Evolutionary conservation across 2,888 invertebrate species (phyloP), one percentile per base, ranked within the genome.

Genomic region (Megamerina dolium): DNA sequence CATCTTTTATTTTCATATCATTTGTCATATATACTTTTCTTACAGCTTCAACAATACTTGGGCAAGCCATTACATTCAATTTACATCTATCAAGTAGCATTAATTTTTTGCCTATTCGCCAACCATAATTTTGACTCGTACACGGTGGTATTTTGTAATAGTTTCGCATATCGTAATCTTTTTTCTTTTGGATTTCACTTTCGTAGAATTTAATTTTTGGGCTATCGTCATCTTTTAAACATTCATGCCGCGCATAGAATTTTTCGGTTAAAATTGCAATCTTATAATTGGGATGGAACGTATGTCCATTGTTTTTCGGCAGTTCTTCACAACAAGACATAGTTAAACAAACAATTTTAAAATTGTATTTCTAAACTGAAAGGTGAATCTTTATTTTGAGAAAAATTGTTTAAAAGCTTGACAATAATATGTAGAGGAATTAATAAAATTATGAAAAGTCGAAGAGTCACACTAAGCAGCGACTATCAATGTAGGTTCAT

Each of bases 91-190:
- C 45, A 6, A 49, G 17, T 18, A 39, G 34, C 21, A 30, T 32
- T 23, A 49, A 39, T 42, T 47, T 46, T 33, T 49, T 38, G 12
- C 47, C 47, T 16, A 47, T 45, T n/a, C 47, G 30, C 51, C 51
- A 51, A 4, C 51, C 51, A 37, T 51, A 49, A 16, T 32, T 43
- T 33, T 51, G 49, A 36, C 41, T 51, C 17, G 44, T 41, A 30
- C 42, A 51, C 9, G 43, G 43, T 12, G 49, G 49, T 4, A 47
- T 31, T 30, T 42, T 46, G 8, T 40, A 51, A 20, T 48, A 35
- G 3, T 42, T 32, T n/a, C 48, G 43, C 2, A 47, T 39, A 27
- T 41, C 41, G 23, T 44, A 48, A n/a, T 43, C 44, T 13, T 9
- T 2, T 2, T 14, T 10, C 37, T 44, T 49, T 16, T 48, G 35